These are phyloP conservation scores for Psettodes erumei DNA, from an alignment of 2,113 vertebrate species.

Conservation along the genomic window DNA sequence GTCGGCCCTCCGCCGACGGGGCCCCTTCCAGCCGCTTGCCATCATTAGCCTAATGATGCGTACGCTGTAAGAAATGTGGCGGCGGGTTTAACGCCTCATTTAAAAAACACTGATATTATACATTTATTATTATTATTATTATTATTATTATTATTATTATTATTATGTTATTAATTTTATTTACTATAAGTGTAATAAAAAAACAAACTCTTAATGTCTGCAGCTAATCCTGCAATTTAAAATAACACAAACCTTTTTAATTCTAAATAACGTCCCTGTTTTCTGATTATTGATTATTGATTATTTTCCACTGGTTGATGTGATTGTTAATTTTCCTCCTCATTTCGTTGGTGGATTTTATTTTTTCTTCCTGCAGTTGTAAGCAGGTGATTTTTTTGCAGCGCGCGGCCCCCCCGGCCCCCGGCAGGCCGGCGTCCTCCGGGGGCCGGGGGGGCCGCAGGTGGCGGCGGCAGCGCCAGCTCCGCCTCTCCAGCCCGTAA, in stretches of 20 bases:
- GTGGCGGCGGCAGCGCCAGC: slow-evolving; percentile 55
- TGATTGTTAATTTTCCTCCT: not conserved
- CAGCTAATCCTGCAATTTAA: too few relatives aligned
- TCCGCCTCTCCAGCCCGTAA: slow-evolving; percentile 75
- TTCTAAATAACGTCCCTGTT: too few relatives aligned
- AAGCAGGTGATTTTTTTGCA: slow-evolving; percentile 24
- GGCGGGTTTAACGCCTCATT: too few relatives aligned
- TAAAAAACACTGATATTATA: too few relatives aligned
- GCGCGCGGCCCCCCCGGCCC: slow-evolving; percentile 5
- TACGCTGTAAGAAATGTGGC: slow-evolving; percentile 48
- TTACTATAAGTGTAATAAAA: too few relatives aligned
- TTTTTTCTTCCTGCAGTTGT: not conserved
- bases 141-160: too few relatives aligned
- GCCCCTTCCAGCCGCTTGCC: slow-evolving; percentile 31
- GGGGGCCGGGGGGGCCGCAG: slow-evolving; percentile 61
- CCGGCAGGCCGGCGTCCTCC: slow-evolving; percentile 13
- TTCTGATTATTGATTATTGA: too few relatives aligned
- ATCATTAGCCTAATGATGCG: slow-evolving; percentile 27
- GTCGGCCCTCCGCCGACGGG: slow-evolving; percentile 5
- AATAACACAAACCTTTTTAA: too few relatives aligned
- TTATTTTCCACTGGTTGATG: too few relatives aligned
- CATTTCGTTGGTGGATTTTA: not conserved
- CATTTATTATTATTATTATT: too few relatives aligned
- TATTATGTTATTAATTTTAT: too few relatives aligned
- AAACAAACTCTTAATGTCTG: too few relatives aligned